These are phyloP conservation scores for Pristiophorus japonicus DNA, from an alignment of 2,113 vertebrate genomes.

Conservation along the genomic window DNA sequence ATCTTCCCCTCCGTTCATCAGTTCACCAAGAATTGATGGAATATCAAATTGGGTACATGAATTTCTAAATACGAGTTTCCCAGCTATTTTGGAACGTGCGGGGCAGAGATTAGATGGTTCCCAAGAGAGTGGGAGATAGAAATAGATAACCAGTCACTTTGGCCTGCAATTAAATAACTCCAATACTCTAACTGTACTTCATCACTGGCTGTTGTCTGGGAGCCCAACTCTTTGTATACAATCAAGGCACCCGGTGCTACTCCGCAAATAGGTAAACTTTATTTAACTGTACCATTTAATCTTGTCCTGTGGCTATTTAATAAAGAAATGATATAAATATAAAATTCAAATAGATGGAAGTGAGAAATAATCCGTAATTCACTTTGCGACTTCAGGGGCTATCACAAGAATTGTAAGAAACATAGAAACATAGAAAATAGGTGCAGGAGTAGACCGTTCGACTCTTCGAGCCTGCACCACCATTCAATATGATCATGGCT, in stretches of 20 bases:
- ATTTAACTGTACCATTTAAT: neutral
- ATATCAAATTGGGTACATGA: neutral
- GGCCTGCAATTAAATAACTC: neutral
- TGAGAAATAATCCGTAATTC: neutral
- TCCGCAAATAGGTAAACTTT: neutral
- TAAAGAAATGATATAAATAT: neutral
- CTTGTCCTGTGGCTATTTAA: neutral
- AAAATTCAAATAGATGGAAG: neutral
- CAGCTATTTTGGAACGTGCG: neutral
- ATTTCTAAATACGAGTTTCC: neutral
- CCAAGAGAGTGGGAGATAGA: neutral
- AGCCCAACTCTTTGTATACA: too few relatives aligned
- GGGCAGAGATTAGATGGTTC: neutral
- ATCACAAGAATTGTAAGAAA: neutral
- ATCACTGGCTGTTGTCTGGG: neutral
- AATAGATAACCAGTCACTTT: neutral
- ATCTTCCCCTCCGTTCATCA: neutral
- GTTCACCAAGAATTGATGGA: neutral
- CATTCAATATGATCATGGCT: too few relatives aligned
- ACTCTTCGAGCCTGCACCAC: too few relatives aligned
- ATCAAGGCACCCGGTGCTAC: too few relatives aligned
- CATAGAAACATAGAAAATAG: too few relatives aligned
- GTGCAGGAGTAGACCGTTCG: too few relatives aligned
- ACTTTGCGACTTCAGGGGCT: neutral
- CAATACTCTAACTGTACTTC: neutral